These are phyloP conservation scores for Denticeps clupeoides DNA, from an alignment of 2,797 vertebrate genomes.

Conservation along the genomic window DNA sequence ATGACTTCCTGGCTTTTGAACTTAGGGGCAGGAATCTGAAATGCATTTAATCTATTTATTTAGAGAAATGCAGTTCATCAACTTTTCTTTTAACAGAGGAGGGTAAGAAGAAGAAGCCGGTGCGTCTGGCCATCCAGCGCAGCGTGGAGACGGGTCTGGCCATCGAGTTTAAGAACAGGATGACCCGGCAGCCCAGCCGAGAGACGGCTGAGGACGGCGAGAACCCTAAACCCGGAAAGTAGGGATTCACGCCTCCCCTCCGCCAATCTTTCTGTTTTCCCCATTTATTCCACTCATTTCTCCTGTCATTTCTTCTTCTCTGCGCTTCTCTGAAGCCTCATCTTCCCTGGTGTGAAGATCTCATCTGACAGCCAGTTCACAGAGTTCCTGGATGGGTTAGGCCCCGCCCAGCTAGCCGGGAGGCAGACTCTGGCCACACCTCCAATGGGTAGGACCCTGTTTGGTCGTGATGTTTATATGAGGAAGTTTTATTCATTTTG, in stretches of 20 bases:
- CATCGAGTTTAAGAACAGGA: slow-evolving; percentile 82
- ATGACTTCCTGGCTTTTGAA: no score
- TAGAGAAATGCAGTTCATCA: no score
- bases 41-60: no score
- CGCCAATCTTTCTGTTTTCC: background rate
- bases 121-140: slow-evolving; percentile 85
- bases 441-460: slow-evolving; percentile 73
- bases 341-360: slow-evolving; percentile 89
- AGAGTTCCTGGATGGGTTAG: slow-evolving; percentile 88
- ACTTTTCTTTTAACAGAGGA: no score
- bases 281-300: background rate
- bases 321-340: slow-evolving; percentile 63
- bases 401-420: slow-evolving; percentile 88
- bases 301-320: background rate
- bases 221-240: slow-evolving; percentile 82
- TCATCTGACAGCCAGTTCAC: slow-evolving; percentile 90
- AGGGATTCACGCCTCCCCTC: slow-evolving; percentile 33
- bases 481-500: no score
- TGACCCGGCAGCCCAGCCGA: slow-evolving; percentile 84
- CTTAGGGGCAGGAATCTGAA: no score
- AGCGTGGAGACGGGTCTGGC: slow-evolving; percentile 89
- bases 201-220: slow-evolving; percentile 80
- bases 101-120: slow-evolving; percentile 80
- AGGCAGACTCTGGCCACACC: slow-evolving; percentile 92
- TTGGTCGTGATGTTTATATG: no score